Conservation (phyloP, 2,797 vertebrate species). For the Sarcophilus harrisii region DNA sequence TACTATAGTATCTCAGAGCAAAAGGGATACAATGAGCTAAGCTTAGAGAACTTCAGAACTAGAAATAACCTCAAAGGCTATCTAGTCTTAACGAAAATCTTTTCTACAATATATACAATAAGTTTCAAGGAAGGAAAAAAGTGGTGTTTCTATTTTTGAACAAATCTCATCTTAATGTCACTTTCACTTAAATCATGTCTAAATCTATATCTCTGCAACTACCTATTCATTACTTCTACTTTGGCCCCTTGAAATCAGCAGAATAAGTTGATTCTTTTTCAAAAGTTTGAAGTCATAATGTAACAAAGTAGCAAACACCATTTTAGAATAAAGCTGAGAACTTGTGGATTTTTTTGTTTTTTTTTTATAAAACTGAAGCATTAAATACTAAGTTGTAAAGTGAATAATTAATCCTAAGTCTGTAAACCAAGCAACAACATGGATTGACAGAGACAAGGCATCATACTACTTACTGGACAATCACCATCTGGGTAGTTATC, state of each 20-base stretch:
- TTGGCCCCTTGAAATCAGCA: background rate
- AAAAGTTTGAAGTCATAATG: background rate
- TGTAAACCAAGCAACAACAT: background rate
- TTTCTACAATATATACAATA: background rate
- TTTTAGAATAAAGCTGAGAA: background rate
- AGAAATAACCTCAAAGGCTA: background rate
- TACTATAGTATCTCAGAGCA: background rate
- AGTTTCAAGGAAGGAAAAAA: background rate
- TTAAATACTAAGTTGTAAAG: background rate
- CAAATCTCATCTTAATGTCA: background rate
- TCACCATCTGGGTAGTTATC: slow-evolving; percentile 99
- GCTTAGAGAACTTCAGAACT: background rate
- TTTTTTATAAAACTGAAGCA: background rate
- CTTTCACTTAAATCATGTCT: background rate
- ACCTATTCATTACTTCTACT: background rate
- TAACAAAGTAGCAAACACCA: background rate
- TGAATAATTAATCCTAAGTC: slow-evolving; percentile 4
- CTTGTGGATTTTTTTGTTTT: too few relatives aligned
- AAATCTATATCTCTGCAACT: background rate
- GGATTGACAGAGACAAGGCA: background rate
- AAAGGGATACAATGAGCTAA: background rate
- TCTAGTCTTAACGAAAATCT: background rate
- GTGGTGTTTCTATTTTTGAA: background rate
- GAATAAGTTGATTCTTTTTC: background rate
- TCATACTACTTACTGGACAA: slow-evolving; percentile 92